Conservation (phyloP, 1,140 invertebrate genomes). For the Brachionus rotundiformis region DNA sequence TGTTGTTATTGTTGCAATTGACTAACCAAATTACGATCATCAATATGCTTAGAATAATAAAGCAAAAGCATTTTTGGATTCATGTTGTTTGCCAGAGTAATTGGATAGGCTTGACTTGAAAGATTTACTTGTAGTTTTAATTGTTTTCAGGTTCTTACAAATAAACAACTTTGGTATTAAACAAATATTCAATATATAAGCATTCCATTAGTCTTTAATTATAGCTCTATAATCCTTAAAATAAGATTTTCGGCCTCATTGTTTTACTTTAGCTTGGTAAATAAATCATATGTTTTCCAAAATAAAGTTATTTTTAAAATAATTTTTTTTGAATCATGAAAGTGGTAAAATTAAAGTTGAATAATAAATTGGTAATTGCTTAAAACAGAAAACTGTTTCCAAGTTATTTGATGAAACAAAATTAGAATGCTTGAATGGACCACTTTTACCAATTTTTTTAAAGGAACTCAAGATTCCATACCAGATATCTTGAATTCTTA, state of each 20-base stretch:
- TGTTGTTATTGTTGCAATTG: not conserved
- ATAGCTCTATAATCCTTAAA: constrained; percentile 8
- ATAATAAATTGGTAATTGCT: too few relatives aligned
- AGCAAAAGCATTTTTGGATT: not conserved
- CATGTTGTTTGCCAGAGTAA: not conserved
- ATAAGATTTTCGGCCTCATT: not conserved
- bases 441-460: too few relatives aligned
- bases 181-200: not conserved
- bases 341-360: too few relatives aligned
- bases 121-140: constrained; percentile 16
- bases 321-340: too few relatives aligned
- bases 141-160: not conserved
- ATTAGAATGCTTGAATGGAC: too few relatives aligned
- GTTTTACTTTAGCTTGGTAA: not conserved
- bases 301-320: not conserved
- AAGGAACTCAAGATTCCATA: too few relatives aligned
- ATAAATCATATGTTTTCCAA: too few relatives aligned
- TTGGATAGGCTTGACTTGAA: constrained; percentile 45
- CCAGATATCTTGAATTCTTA: too few relatives aligned
- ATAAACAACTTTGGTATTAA: not conserved
- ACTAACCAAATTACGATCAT: constrained; percentile 22
- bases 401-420: too few relatives aligned
- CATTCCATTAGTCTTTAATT: constrained; percentile 23
- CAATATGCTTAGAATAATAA: constrained; percentile 1
- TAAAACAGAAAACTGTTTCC: too few relatives aligned